phyloP scores from a whole-genome alignment of 2,888 invertebrate genomes.

The Tipula vernalis region DNA sequence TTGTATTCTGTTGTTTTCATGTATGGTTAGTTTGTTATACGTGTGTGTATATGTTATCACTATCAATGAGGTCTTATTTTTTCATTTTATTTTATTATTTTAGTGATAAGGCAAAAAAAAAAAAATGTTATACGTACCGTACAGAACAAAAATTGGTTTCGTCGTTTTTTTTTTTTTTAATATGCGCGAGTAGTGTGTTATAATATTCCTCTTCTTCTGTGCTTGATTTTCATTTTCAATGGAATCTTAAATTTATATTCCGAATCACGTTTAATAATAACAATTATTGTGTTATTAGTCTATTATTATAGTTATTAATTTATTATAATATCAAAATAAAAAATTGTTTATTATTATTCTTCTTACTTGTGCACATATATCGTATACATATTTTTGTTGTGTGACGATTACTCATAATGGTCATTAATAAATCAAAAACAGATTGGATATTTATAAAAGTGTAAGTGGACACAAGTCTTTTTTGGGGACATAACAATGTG shows the following conservation, averaged over 20 bases:
- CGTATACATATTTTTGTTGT: neutral
- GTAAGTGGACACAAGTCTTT: neutral
- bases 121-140: neutral
- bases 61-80: conserved; percentile 8
- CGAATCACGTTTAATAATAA: conserved; percentile 4
- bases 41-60: neutral
- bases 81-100: neutral
- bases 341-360: neutral
- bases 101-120: neutral
- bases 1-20: neutral
- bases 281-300: neutral
- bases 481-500: neutral
- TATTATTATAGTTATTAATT: conserved; percentile 4
- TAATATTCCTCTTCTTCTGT: neutral
- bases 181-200: neutral
- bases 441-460: neutral
- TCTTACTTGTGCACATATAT: neutral
- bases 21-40: neutral
- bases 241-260: neutral
- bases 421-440: neutral
- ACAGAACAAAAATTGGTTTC: neutral
- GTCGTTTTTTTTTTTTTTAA: neutral
- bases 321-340: neutral
- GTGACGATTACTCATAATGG: neutral
- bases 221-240: neutral